Conservation (phyloP, 2,113 vertebrate species). For the Cheilinus undulatus region DNA sequence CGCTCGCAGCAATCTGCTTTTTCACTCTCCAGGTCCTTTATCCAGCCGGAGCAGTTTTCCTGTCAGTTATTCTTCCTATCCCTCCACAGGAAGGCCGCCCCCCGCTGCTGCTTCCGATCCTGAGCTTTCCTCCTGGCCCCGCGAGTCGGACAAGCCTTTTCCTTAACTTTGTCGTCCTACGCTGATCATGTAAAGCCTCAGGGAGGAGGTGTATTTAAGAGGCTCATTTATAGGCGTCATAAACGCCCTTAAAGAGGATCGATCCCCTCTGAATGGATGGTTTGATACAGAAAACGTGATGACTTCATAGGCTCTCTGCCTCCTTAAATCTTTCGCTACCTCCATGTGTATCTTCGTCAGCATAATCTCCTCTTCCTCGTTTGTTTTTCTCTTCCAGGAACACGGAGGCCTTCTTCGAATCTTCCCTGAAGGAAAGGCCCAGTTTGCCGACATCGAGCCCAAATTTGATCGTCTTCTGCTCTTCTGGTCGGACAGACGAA, state of each 20-base stretch:
- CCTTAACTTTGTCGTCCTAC: conserved; percentile 50
- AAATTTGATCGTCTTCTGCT: conserved; percentile 97
- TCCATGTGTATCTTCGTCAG: conserved; percentile 45
- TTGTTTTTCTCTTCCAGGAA: conserved; percentile 83
- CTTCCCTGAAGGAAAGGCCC: conserved; percentile 98
- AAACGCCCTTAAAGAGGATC: neutral
- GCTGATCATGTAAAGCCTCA: conserved; percentile 42
- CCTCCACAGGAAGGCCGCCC: conserved; percentile 80
- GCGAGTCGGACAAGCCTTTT: conserved; percentile 62
- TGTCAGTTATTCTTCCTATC: conserved; percentile 81
- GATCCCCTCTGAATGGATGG: neutral
- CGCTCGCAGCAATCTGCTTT: conserved; percentile 76
- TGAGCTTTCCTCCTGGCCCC: conserved; percentile 66
- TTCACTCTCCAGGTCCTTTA: conserved; percentile 77
- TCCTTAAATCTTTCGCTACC: conserved; percentile 24
- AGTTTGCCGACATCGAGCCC: conserved; percentile 98
- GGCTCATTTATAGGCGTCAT: conserved; percentile 4
- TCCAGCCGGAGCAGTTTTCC: conserved; percentile 79
- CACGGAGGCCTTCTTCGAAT: conserved; percentile 97
- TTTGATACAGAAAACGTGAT: neutral
- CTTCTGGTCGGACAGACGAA: conserved; percentile 98
- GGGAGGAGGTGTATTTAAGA: conserved; percentile 3
- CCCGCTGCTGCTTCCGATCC: conserved; percentile 76
- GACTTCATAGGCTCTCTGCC: conserved; percentile 21
- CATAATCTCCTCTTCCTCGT: conserved; percentile 34